phyloP scores from a whole-genome alignment of 2,113 vertebrate species.

The Ginglymostoma cirratum region DNA sequence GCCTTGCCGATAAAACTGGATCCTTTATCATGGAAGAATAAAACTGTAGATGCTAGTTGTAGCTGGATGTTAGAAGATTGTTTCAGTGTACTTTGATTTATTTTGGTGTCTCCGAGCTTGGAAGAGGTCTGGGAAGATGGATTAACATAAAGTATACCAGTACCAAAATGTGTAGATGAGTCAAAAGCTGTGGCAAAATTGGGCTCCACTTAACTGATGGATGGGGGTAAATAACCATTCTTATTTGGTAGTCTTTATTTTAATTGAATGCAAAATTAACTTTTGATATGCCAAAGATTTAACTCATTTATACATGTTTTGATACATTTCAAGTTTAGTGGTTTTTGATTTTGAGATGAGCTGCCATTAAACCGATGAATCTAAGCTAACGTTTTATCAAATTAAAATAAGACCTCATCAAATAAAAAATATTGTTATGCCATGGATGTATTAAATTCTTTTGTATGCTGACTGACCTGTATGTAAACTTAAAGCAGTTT shows the following conservation, averaged over 20 bases:
- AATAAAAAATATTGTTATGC: background rate
- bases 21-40: background rate
- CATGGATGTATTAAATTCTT: too few species aligned
- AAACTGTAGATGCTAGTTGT: background rate
- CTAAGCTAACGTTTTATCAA: background rate
- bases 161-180: background rate
- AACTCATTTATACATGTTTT: background rate
- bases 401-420: background rate
- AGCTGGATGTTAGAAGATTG: background rate
- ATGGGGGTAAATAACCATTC: background rate
- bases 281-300: background rate
- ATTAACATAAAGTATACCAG: background rate
- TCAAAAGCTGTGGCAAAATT: background rate
- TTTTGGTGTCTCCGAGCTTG: background rate
- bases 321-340: background rate
- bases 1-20: background rate
- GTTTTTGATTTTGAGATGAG: background rate
- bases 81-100: background rate
- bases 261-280: background rate
- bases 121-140: background rate
- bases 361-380: background rate
- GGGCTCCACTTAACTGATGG: background rate
- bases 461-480: too few species aligned
- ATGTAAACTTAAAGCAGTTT: background rate
- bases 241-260: background rate